Base-by-base conservation (phyloP, 2,797 vertebrate genomes). In the Fistularia tabacaria region DNA sequence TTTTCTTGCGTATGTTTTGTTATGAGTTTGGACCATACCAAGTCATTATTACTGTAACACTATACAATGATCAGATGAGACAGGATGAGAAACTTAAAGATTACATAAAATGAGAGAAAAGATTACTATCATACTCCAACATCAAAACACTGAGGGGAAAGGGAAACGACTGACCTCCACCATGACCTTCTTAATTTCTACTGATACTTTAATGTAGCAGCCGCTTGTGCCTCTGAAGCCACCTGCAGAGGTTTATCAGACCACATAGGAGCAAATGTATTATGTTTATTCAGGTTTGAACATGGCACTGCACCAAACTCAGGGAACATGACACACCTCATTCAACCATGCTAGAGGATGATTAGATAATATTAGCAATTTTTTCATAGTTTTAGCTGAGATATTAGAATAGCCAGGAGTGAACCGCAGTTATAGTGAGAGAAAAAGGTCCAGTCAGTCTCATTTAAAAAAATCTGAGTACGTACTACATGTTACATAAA, bases 241-340 rank as follows among this genome's bases (percentile, higher is more conserved):
- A 61, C n/a, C 54, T 54, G 42, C 42, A 59, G 61, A 65, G 57
- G 54, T 48, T 46, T 8, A 10, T 36, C 36, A 3, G 6, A n/a
- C 51, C 56, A 43, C 45, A 46, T 36, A 39, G 25, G 12, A 54
- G 40, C 49, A 54, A 58, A 55, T 64, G 54, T 49, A 44, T 44
- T 51, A 37, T 71, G 50, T 14, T 54, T 42, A 51, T 54, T 57
- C 54, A 55, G 40, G 54, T 40, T 71, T 49, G 38, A 37, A 65
- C 15, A 63, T 11, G 38, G 59, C 51, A 68, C 37, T 57, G 51
- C 66, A 76, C 46, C 59, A 68, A 69, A 76, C 80, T 82, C 79
- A 71, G 83, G 77, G 73, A 85, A 65, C 9, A 12, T 68, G 36
- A 67, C 52, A 59, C 36, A 54, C 51, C 14, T 67, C 46, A 53